These are phyloP conservation scores for Epinotia demarniana DNA, from an alignment of 2,888 invertebrate species.

Conservation along the genomic window DNA sequence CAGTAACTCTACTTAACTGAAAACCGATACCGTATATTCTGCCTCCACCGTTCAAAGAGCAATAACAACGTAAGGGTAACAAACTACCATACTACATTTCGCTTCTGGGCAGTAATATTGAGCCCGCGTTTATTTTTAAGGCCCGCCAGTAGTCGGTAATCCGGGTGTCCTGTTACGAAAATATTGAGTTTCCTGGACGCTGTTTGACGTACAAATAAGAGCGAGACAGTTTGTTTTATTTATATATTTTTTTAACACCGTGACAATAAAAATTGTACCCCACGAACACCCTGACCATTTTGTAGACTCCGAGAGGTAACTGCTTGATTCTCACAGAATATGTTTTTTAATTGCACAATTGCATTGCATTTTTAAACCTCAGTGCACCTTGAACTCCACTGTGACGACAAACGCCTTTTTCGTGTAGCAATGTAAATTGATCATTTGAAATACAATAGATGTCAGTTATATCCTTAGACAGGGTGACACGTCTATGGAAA, in stretches of 20 bases:
- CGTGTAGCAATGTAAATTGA: not conserved
- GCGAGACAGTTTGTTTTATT: slow-evolving; percentile 26
- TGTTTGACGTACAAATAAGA: slow-evolving; percentile 47
- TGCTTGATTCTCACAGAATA: not conserved
- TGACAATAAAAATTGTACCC: not conserved
- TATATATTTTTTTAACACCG: not conserved
- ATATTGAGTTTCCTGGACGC: slow-evolving; percentile 54
- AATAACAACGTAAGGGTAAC: not conserved
- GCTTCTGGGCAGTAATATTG: slow-evolving; percentile 1
- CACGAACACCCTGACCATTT: not conserved
- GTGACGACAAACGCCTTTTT: not conserved
- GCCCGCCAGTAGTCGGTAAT: slow-evolving; percentile 42
- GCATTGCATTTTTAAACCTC: not conserved
- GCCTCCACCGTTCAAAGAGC: not conserved
- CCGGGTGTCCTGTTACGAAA: slow-evolving; percentile 47
- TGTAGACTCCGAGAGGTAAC: not conserved
- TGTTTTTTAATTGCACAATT: not conserved
- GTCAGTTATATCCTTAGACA: not conserved
- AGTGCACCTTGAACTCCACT: not conserved
- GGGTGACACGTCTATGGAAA: not conserved
- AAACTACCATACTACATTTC: not conserved
- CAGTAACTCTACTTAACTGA: slow-evolving; percentile 43
- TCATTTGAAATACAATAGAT: not conserved
- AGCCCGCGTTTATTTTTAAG: slow-evolving; percentile 38
- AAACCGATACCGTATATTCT: slow-evolving; percentile 45